Evolutionary conservation across 1,140 invertebrate species (phyloP).

Genomic region (Penaeus chinensis): DNA sequence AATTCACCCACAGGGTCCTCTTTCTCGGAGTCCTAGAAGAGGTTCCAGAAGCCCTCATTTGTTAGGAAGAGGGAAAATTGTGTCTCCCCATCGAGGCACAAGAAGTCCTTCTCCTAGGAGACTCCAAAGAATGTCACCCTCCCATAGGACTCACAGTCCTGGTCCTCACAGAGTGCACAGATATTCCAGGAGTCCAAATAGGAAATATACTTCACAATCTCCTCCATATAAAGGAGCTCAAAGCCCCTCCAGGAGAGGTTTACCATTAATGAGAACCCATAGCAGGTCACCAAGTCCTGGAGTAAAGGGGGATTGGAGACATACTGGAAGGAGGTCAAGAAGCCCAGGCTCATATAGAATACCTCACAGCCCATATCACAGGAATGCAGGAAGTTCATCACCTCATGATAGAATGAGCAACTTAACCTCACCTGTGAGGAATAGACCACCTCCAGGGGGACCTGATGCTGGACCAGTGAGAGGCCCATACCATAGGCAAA

Average conservation of each 20-base stretch:
- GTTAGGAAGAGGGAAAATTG: not conserved
- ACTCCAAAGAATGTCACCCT: constrained; percentile 34
- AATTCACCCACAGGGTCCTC: not conserved
- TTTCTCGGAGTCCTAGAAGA: constrained; percentile 12
- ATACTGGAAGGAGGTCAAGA: constrained; percentile 5
- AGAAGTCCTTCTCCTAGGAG: constrained; percentile 38
- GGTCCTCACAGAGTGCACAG: constrained; percentile 20
- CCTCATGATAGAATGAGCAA: constrained; percentile 26
- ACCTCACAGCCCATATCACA: constrained; percentile 35
- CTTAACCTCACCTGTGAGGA: constrained; percentile 18
- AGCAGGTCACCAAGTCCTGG: constrained; percentile 47
- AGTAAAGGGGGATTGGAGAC: constrained; percentile 39
- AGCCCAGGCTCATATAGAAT: constrained; percentile 39
- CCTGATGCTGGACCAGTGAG: constrained; percentile 1
- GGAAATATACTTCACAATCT: constrained; percentile 8
- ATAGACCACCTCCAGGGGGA: not conserved
- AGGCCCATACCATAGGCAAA: constrained; percentile 24
- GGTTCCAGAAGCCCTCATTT: not conserved
- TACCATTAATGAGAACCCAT: constrained; percentile 18
- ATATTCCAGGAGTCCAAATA: constrained; percentile 40
- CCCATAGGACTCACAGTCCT: constrained; percentile 47
- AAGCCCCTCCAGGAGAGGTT: constrained; percentile 30
- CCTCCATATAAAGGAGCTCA: constrained; percentile 27
- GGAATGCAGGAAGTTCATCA: constrained; percentile 41
- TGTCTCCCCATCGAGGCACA: constrained; percentile 12